These are phyloP conservation scores for Molanna angustata DNA, from an alignment of 2,888 invertebrate species.

Conservation along the genomic window DNA sequence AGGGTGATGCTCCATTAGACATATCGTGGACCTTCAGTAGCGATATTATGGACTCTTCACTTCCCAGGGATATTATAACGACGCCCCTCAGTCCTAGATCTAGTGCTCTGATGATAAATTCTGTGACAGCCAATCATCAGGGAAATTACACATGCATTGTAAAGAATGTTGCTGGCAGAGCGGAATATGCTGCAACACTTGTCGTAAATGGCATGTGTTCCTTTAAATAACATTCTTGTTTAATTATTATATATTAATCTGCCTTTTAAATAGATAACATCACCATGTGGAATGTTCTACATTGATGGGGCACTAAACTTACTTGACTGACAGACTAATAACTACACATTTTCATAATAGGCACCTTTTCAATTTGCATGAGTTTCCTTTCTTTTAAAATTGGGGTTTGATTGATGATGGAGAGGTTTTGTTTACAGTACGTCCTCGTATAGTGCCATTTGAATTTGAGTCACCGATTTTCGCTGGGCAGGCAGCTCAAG, in stretches of 20 bases:
- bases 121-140: conserved; percentile 62
- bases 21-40: conserved; percentile 74
- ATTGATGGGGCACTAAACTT: conserved; percentile 8
- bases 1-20: conserved; percentile 71
- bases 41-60: conserved; percentile 53
- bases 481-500: conserved; percentile 69
- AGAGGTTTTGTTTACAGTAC: conserved; percentile 61
- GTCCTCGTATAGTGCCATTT: conserved; percentile 76
- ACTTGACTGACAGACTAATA: conserved; percentile 14
- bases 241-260: conserved; percentile 23
- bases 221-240: conserved; percentile 12
- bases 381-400: background rate
- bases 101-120: conserved; percentile 65
- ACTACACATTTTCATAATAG: conserved; percentile 10
- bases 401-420: conserved; percentile 9
- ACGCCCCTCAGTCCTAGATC: conserved; percentile 58
- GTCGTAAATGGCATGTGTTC: conserved; percentile 63
- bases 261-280: conserved; percentile 13
- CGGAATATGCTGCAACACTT: conserved; percentile 58
- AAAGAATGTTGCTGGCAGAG: conserved; percentile 62
- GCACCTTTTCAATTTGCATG: conserved; percentile 13
- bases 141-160: conserved; percentile 67
- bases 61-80: conserved; percentile 54
- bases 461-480: conserved; percentile 70
- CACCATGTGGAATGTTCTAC: conserved; percentile 7